phyloP scores from a whole-genome alignment of 2,888 invertebrate genomes.

The Brenthis ino region DNA sequence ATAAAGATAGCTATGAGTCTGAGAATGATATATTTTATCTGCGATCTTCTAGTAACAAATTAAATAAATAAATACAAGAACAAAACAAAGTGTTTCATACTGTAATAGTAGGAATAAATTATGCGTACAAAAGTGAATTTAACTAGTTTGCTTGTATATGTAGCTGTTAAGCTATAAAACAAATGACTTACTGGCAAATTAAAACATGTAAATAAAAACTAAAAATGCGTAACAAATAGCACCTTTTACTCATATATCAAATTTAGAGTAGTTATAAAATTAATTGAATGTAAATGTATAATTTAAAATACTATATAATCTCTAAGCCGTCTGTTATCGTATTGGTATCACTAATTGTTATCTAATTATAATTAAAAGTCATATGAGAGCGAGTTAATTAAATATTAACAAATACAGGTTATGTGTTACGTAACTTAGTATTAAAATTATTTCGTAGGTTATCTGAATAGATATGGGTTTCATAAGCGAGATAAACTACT shows the following conservation, averaged over 20 bases:
- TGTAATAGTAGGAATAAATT: too few species aligned
- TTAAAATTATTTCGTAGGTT: not conserved
- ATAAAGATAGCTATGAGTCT: too few species aligned
- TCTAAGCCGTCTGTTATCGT: conserved; percentile 18
- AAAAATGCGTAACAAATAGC: not conserved
- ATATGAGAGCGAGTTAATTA: conserved; percentile 12
- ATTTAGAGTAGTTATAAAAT: conserved; percentile 21
- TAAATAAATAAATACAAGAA: too few species aligned
- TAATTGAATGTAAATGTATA: conserved; percentile 28
- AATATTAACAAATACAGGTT: conserved; percentile 8
- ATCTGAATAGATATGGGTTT: conserved; percentile 3
- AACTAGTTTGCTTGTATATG: too few species aligned
- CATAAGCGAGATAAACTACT: not conserved
- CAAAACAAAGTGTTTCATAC: too few species aligned
- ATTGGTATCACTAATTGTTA: conserved; percentile 22
- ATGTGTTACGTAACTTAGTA: conserved; percentile 1
- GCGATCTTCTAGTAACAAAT: too few species aligned
- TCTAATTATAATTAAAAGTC: conserved; percentile 24
- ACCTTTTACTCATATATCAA: conserved; percentile 18
- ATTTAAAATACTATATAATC: conserved; percentile 11
- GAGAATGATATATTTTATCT: too few species aligned
- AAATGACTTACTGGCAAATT: too few species aligned
- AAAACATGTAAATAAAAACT: too few species aligned
- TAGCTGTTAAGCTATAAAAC: too few species aligned
- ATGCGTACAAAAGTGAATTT: too few species aligned